phyloP scores from a whole-genome alignment of 1,140 invertebrate genomes.

The Zaprionus gabonicus region DNA sequence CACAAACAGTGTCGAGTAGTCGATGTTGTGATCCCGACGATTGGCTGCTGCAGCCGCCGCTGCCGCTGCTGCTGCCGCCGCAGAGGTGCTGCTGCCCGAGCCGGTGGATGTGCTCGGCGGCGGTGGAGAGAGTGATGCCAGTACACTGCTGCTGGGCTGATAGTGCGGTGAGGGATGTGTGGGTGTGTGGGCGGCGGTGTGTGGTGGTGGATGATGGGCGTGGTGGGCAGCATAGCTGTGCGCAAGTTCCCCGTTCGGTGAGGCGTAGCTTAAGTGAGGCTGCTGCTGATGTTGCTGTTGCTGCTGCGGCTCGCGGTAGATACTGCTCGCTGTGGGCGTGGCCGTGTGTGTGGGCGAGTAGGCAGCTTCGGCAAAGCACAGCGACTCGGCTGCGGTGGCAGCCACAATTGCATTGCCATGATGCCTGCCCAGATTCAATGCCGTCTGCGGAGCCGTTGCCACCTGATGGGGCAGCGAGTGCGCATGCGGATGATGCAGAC shows the following conservation, averaged over 20 bases:
- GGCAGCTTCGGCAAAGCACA: constrained; percentile 63
- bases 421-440: constrained; percentile 59
- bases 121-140: constrained; percentile 41
- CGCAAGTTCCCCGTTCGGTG: constrained; percentile 40
- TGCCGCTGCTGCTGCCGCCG: constrained; percentile 54
- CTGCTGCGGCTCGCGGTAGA: constrained; percentile 42
- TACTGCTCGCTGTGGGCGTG: constrained; percentile 40
- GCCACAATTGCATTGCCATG: constrained; percentile 56
- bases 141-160: constrained; percentile 32
- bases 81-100: constrained; percentile 34
- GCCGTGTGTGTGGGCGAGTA: constrained; percentile 48
- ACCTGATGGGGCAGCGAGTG: constrained; percentile 34
- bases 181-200: constrained; percentile 30
- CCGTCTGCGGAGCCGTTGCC: constrained; percentile 50
- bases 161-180: constrained; percentile 59
- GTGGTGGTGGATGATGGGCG: constrained; percentile 39
- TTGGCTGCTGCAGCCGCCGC: constrained; percentile 72
- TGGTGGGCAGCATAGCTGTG: constrained; percentile 31
- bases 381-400: constrained; percentile 29
- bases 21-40: constrained; percentile 83
- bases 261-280: constrained; percentile 38
- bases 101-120: constrained; percentile 61
- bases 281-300: constrained; percentile 44
- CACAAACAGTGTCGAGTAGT: constrained; percentile 83
- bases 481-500: constrained; percentile 44